Conservation (phyloP, 1,140 invertebrate genomes). For the Condylostylus longicornis region DNA sequence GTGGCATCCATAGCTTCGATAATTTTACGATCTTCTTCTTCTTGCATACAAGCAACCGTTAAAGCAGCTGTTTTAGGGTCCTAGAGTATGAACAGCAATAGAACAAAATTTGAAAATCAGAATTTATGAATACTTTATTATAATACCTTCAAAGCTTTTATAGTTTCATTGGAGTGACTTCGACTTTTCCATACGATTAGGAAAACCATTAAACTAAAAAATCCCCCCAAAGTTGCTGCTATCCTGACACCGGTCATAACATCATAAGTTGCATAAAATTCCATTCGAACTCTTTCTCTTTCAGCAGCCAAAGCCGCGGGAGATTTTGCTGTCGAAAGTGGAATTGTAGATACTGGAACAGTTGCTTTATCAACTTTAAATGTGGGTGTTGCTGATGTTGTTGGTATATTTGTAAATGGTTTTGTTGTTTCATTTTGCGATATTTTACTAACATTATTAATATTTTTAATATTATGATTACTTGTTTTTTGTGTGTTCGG, state of each 20-base stretch:
- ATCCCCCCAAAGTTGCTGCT: constrained; percentile 71
- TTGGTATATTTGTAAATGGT: constrained; percentile 4
- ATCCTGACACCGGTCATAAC: constrained; percentile 80
- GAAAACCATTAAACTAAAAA: constrained; percentile 76
- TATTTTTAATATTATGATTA: neutral
- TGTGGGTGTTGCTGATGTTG: constrained; percentile 11
- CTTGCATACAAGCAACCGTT: constrained; percentile 57
- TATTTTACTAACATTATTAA: neutral
- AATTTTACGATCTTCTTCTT: constrained; percentile 56
- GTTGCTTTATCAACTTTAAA: constrained; percentile 16
- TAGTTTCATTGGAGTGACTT: constrained; percentile 50
- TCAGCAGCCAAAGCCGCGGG: constrained; percentile 12
- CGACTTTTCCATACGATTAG: constrained; percentile 75
- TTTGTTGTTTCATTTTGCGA: neutral
- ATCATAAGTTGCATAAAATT: constrained; percentile 80
- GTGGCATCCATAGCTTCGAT: constrained; percentile 56
- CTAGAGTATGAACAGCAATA: constrained; percentile 2
- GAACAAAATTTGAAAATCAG: no score
- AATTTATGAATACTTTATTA: neutral
- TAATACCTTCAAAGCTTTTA: constrained; percentile 34
- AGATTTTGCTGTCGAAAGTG: constrained; percentile 2
- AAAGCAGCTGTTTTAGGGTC: constrained; percentile 47
- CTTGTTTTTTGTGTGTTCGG: no score
- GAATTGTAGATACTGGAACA: constrained; percentile 5
- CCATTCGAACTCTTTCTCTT: constrained; percentile 48